Evolutionary conservation across 2,888 invertebrate genomes (phyloP), one percentile per base, ranked within the genome.

Genomic region (Aleiodes leptofemur): DNA sequence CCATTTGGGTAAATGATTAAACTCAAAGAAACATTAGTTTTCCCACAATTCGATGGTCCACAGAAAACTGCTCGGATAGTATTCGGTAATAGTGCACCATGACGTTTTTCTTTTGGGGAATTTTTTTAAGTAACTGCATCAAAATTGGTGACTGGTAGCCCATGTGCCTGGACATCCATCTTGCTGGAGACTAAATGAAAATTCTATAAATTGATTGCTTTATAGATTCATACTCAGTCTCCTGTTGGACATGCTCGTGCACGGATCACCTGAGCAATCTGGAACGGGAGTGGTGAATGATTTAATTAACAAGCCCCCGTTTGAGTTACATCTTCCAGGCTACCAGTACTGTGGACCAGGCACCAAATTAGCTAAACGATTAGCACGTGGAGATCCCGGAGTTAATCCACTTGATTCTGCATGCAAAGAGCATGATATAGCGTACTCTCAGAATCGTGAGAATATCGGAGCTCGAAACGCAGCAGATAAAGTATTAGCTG

Each of bases 361-460:
- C 6, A 83, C 83, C 13, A 83, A 83, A 73, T 69, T 87, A 69
- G 50, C 78, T 48, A 76, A 84, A 73, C 73, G 86, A 16, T 73
- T 87, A 61, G 79, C 78, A 48, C 76, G 88, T 48, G 86, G 86
- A 14, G 87, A 57, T 57, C 23, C 57, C 4, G 57, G 31, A 29
- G 29, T 57, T 29, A 56, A 89, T 81, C 73, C 74, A 4, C 76
- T 87, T 38, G 88, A 88, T 79, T 73, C 69, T 16, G 85, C 84
- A 14, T 86, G 86, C 74, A 85, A 84, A 76, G 74, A 83, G 14
- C 87, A 86, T 79, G 87, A 87, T 79, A 86, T 86, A 56, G 83
- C 83, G 3, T 87, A 88, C 56, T 74, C 76, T 13, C 55, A 77
- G 16, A 76, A 78, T 68, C 79, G 76, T 7, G 73, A 78, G 13